These are phyloP conservation scores for Sebastes diploproa DNA, from an alignment of 2,797 vertebrate species.

Conservation along the genomic window DNA sequence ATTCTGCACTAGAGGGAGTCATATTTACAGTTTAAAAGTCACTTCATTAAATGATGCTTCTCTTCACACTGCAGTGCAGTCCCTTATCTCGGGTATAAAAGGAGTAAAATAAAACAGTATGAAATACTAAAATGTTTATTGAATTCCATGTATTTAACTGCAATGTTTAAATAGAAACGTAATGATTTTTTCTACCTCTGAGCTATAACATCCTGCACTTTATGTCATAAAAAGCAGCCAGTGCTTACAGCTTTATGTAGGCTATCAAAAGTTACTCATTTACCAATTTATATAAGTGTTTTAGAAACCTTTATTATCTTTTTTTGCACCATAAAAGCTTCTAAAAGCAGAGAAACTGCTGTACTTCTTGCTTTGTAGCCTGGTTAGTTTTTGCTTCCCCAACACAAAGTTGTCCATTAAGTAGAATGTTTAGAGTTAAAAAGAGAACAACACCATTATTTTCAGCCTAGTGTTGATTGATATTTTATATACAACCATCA, in stretches of 20 bases:
- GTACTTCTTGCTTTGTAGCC: not conserved
- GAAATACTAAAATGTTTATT: not conserved
- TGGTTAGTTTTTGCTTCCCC: not conserved
- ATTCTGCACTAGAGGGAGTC: slow-evolving; percentile 35
- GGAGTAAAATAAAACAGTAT: not conserved
- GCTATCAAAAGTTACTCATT: not conserved
- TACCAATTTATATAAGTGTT: not conserved
- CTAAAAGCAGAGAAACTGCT: not conserved
- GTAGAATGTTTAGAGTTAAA: not conserved
- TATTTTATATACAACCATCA: not conserved
- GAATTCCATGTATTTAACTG: not conserved
- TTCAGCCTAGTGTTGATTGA: not conserved
- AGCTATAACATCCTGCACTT: not conserved
- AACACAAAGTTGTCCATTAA: not conserved
- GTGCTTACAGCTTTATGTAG: not conserved
- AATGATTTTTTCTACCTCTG: not conserved
- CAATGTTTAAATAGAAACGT: not conserved
- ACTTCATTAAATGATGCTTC: not conserved
- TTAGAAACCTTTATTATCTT: not conserved
- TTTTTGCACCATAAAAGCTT: not conserved
- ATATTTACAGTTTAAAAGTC: not conserved
- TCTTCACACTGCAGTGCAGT: not conserved
- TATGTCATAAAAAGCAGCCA: not conserved
- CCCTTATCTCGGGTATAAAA: not conserved
- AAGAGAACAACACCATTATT: not conserved